Base-by-base conservation (phyloP, 2,113 vertebrate genomes). In the Eurystomus gularis region DNA sequence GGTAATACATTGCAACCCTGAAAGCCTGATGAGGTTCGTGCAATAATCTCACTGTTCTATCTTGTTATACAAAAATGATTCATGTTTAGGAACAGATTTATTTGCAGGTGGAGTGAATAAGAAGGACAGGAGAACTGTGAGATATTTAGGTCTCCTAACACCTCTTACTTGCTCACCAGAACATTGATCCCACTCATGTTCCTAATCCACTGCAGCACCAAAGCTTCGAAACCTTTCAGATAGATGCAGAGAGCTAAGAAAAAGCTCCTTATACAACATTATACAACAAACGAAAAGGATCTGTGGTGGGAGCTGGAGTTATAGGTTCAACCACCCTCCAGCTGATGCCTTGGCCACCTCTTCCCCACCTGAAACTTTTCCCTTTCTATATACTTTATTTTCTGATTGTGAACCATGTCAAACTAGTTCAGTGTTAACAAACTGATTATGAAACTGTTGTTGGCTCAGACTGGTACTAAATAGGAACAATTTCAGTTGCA, bases 41-140 rank as follows among this genome's bases (percentile, higher is more conserved):
- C 72, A 94, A 78, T 94, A 94, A 97, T 97, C 94, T 97, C 64
- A 5, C 39, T 78, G 64, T 71, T 94, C 17, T 88, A 96, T 97
- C 96, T 96, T 96, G 94, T 97, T 94, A 29, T 80, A 83, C 86
- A 93, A 94, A 96, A 96, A 90, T 95, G 64, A 95, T 86, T 94
- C 95, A 92, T 92, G 88, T 94, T 93, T 92, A 92, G 71, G 79
- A 95, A 54, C 42, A 81, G 51, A 90, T 86, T 42, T 83, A 58
- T 86, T 94, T 88, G 31, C 88, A 92, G 80, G 51, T 88, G 69
- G 58, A 86, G 23, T 3, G 25, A 86, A 58, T 39, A 35, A 57
- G n/a, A 11, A 95, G 40, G 58, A 76, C 69, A 29, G 10, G 28
- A 83, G 31, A 70, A 49, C 31, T 54, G 17, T 57, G 26, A 55